Conservation (phyloP, 2,888 invertebrate genomes). For the Cyaniris semiargus region DNA sequence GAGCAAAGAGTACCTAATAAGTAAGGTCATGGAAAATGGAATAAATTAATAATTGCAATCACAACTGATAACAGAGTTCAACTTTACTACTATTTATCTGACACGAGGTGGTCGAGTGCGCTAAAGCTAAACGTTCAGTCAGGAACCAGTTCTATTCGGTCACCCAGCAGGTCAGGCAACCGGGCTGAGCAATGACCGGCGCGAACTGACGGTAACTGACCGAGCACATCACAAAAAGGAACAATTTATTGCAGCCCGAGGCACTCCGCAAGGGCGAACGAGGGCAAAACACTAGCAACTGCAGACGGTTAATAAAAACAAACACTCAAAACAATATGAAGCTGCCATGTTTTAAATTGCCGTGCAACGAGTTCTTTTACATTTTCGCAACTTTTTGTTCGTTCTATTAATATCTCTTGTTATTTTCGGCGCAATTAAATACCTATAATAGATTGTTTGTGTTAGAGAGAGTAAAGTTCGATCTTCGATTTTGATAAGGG, state of each 20-base stretch:
- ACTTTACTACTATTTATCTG: neutral
- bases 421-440: constrained; percentile 11
- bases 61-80: constrained; percentile 21
- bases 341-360: neutral
- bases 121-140: constrained; percentile 39
- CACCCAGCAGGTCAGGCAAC: constrained; percentile 50
- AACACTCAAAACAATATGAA: neutral
- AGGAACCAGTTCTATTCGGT: constrained; percentile 49
- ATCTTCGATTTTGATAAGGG: constrained; percentile 34
- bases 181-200: constrained; percentile 48
- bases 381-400: neutral
- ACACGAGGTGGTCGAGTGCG: neutral
- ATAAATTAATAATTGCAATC: neutral
- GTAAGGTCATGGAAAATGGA: neutral
- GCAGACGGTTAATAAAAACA: neutral
- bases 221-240: constrained; percentile 42
- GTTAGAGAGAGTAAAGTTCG: constrained; percentile 36
- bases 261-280: constrained; percentile 46
- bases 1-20: neutral
- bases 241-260: constrained; percentile 49
- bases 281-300: constrained; percentile 32
- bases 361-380: neutral
- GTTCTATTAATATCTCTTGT: neutral
- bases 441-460: constrained; percentile 27
- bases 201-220: constrained; percentile 42